Evolutionary conservation across 2,888 invertebrate genomes (phyloP), one percentile per base, ranked within the genome.

Genomic region (Brachyptera putata): DNA sequence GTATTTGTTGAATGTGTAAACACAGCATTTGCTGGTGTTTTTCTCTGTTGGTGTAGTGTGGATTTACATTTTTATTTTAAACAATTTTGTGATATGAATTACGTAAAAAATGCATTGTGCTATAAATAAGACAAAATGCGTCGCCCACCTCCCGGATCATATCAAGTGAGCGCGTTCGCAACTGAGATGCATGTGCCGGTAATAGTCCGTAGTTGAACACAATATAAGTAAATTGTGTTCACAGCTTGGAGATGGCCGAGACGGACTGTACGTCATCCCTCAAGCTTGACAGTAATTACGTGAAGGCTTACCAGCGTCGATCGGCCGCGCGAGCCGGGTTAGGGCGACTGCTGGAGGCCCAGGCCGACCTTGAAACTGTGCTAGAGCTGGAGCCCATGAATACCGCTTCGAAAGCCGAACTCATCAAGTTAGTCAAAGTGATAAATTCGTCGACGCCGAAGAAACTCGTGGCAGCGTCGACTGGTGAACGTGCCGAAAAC

Each of bases 251-350:
- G 64, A 81, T 82, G 70, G 89, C 90, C 0, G 85, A 91, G 69
- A 79, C 81, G 0, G 95, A 96, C 73, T 95, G 95, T 70, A 85
- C 86, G 0, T 78, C 81, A 58, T 92, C 96, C 0, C 76, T 96
- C 1, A 79, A 83, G 61, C 75, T 93, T 4, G 91, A 95, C 72
- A 79, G 83, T 1, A 81, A 80, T 0, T 93, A 93, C 67, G 84
- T 89, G 0, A 96, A 96, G 75, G 94, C 95, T 0, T 82, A 89
- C 64, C 87, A 87, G 66, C 81, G 95, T 1, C 80, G 95, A 66
- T 91, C 90, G 67, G 82, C 84, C 61, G 91, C 86, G 0, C 81
- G 90, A 61, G 84, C 87, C 69, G 81, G 79, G 3, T 76, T 92
- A 0, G 85, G 87, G 25, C 86, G 88, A 46, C 79, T 86, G 16